Evolutionary conservation across 2,888 invertebrate species (phyloP), one percentile per base, ranked within the genome.

Genomic region (Tanypteryx hageni): DNA sequence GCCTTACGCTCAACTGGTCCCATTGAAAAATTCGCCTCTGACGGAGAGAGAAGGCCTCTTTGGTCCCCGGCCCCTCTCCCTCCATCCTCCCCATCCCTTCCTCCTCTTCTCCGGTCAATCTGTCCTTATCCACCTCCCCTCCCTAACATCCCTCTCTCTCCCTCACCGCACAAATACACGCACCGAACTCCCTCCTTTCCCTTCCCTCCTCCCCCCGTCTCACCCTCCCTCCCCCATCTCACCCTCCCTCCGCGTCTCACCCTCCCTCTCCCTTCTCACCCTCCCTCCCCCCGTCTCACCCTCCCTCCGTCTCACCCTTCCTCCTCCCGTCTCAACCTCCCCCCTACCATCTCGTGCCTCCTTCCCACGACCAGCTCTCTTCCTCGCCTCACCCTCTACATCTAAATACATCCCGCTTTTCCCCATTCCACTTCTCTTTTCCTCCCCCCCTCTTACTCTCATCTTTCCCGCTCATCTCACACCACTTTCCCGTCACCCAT

Each of bases 1-100:
- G 95, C 95, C 95, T 95, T 96, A 96, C 96, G 96, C 96, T 96
- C 96, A 96, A 96, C 95, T 96, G 96, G 96, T 96, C 96, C 95
- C 96, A 96, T 96, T 96, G 93, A 94, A 94, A 94, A 94, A 93
- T 93, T 93, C 91, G 93, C 92, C 93, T 92, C n/a, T n/a, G 68
- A 92, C 93, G 93, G 92, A 92, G 93, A 92, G 44, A 44, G 44
- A 44, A 92, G 92, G 93, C 86, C 89, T 61, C 89, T 68, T 92
- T 92, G 89, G 76, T 18, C 59, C 83, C 44, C 44, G 44, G 44
- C 44, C 44, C 5, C 44, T 44, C 44, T 44, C 44, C 5, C 44
- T 44, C 5, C 44, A n/a, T n/a, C 44, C 44, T 44, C 61, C 92
- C 85, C 83, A 92, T 92, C 92, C 92, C 76, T 84, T 18, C 59